Conservation (phyloP, 2,888 invertebrate species). For the Nomada fucata region DNA sequence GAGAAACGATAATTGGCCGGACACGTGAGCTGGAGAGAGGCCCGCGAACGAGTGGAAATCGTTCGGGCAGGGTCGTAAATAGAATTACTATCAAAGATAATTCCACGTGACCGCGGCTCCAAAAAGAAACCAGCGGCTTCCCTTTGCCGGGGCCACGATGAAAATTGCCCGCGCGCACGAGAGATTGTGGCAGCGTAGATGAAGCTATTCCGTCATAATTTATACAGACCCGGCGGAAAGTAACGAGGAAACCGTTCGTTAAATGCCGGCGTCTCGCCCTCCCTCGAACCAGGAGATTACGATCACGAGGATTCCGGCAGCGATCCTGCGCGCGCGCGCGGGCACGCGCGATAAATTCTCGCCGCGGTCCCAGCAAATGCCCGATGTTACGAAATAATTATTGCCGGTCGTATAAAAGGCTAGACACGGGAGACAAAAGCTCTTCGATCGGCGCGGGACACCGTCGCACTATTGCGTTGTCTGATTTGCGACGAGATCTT, state of each 20-base stretch:
- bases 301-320: slow-evolving; percentile 68
- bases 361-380: slow-evolving; percentile 49
- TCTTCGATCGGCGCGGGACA: slow-evolving; percentile 13
- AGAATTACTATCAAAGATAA: slow-evolving; percentile 57
- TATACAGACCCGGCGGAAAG: slow-evolving; percentile 61
- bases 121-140: slow-evolving; percentile 41
- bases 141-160: slow-evolving; percentile 22
- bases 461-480: slow-evolving; percentile 47
- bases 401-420: slow-evolving; percentile 60
- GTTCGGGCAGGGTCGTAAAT: slow-evolving; percentile 35
- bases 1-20: slow-evolving; percentile 45
- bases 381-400: slow-evolving; percentile 67
- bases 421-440: slow-evolving; percentile 55
- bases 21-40: background rate
- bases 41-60: slow-evolving; percentile 28
- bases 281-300: slow-evolving; percentile 51
- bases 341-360: slow-evolving; percentile 64
- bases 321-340: slow-evolving; percentile 31
- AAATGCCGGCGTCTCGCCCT: slow-evolving; percentile 53
- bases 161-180: slow-evolving; percentile 42
- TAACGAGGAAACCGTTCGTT: slow-evolving; percentile 67
- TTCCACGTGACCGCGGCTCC: slow-evolving; percentile 9
- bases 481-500: slow-evolving; percentile 56
- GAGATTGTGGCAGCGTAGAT: slow-evolving; percentile 49
- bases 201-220: slow-evolving; percentile 66